These are phyloP conservation scores for Notolepis coatsorum DNA, from an alignment of 2,797 vertebrate species.

Conservation along the genomic window DNA sequence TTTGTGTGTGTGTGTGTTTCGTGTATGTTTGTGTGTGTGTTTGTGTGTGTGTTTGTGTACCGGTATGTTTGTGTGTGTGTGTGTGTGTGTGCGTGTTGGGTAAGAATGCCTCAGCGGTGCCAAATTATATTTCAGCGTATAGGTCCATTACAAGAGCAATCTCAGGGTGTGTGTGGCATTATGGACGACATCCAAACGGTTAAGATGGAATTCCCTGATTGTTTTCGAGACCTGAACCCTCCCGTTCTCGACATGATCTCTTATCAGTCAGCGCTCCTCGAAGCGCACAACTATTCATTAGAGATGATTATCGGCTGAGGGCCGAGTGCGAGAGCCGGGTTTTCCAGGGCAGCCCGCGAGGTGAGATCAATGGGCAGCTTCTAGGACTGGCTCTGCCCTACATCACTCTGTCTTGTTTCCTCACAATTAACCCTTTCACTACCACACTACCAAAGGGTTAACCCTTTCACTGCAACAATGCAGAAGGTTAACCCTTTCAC, in stretches of 20 bases:
- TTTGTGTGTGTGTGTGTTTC: too few relatives aligned
- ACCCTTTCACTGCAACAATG: too few relatives aligned
- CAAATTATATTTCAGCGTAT: conserved; percentile 83
- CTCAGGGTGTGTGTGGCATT: conserved; percentile 88
- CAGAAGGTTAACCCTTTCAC: too few relatives aligned
- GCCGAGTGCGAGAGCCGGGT: conserved; percentile 64
- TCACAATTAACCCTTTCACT: too few relatives aligned
- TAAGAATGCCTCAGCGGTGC: conserved; percentile 68
- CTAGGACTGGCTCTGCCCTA: conserved; percentile 43
- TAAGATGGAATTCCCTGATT: conserved; percentile 86
- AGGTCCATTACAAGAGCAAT: conserved; percentile 83
- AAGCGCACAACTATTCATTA: conserved; percentile 86
- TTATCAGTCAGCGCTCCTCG: conserved; percentile 80
- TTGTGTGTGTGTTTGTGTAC: too few relatives aligned
- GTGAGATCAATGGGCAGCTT: conserved; percentile 65
- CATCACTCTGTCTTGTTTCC: conserved; percentile 40
- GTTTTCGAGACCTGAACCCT: conserved; percentile 82
- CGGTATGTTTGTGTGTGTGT: too few relatives aligned
- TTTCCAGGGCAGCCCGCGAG: conserved; percentile 70
- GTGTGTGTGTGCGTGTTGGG: conserved; percentile 40
- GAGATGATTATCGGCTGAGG: conserved; percentile 79
- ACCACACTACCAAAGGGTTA: too few relatives aligned
- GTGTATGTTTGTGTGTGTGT: too few relatives aligned
- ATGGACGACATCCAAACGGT: conserved; percentile 85
- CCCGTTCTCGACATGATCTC: conserved; percentile 78